Conservation (phyloP, 1,140 invertebrate genomes). For the Sarcophaga bullata region DNA sequence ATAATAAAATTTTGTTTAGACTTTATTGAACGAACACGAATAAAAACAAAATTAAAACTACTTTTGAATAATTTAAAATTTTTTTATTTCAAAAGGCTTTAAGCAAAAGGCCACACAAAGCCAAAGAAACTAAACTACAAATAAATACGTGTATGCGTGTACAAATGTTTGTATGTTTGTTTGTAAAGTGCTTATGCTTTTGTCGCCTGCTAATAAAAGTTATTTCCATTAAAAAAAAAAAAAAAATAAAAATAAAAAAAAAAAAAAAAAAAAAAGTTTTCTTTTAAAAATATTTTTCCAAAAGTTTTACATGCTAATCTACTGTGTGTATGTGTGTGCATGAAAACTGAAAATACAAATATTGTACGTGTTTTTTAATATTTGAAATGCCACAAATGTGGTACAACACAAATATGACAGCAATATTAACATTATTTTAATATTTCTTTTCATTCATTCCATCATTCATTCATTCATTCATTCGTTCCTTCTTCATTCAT, state of each 20-base stretch:
- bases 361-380: neutral
- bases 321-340: too few species aligned
- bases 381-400: neutral
- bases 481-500: too few species aligned
- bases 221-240: neutral
- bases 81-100: too few species aligned
- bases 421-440: neutral
- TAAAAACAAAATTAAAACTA: neutral
- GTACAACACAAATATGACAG: neutral
- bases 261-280: neutral
- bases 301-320: too few species aligned
- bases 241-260: neutral
- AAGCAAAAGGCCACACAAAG: too few species aligned
- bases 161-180: too few species aligned
- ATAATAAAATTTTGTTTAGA: too few species aligned
- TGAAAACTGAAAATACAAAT: neutral
- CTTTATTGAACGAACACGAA: too few species aligned
- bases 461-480: too few species aligned
- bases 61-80: neutral
- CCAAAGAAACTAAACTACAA: too few species aligned
- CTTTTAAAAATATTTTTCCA: too few species aligned
- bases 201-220: neutral
- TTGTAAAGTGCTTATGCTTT: neutral
- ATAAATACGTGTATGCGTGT: too few species aligned
- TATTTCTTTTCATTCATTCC: neutral